phyloP scores from a whole-genome alignment of 2,888 invertebrate genomes.

The Isoperla grammatica region DNA sequence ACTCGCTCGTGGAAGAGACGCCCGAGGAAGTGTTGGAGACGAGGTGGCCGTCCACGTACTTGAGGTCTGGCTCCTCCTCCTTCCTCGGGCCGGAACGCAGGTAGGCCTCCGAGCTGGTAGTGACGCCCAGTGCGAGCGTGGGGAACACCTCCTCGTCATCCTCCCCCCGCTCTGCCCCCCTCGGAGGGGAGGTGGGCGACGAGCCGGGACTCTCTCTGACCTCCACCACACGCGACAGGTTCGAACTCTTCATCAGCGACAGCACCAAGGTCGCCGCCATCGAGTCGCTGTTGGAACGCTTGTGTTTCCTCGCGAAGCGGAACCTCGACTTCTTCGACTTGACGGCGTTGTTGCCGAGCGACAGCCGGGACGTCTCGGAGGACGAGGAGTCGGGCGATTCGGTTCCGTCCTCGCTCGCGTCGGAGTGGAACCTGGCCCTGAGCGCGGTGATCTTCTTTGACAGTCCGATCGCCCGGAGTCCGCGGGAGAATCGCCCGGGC shows the following conservation, averaged over 20 bases:
- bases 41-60: constrained; percentile 31
- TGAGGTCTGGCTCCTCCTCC: constrained; percentile 25
- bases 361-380: constrained; percentile 45
- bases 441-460: constrained; percentile 56
- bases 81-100: constrained; percentile 23
- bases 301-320: constrained; percentile 19
- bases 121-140: not conserved
- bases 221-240: constrained; percentile 26
- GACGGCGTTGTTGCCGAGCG: constrained; percentile 39
- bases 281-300: constrained; percentile 44
- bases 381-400: constrained; percentile 43
- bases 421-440: constrained; percentile 49
- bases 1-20: constrained; percentile 32
- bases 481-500: constrained; percentile 48
- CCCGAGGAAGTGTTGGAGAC: constrained; percentile 34
- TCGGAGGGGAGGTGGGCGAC: constrained; percentile 26
- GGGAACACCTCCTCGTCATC: not conserved
- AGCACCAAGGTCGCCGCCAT: constrained; percentile 63
- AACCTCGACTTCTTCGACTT: constrained; percentile 32
- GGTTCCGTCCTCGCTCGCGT: constrained; percentile 46
- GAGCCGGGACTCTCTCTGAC: constrained; percentile 39
- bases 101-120: constrained; percentile 14
- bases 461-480: constrained; percentile 60
- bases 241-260: constrained; percentile 44
- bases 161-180: constrained; percentile 2